Evolutionary conservation across 1,140 invertebrate genomes (phyloP).

Genomic region (Diachasmimorpha longicaudata): DNA sequence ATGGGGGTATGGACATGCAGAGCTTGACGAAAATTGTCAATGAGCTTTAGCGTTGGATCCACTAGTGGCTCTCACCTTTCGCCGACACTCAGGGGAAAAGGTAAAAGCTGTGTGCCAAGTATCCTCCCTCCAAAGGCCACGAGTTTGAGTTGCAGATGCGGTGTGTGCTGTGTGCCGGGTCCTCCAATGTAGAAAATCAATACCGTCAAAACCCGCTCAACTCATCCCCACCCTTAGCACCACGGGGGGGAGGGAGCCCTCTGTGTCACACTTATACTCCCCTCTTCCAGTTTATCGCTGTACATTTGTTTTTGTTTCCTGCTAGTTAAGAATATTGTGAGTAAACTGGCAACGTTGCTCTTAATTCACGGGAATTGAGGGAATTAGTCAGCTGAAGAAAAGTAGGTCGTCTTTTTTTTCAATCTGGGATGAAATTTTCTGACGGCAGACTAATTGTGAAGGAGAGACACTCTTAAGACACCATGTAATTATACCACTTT

Average conservation of each 20-base stretch:
- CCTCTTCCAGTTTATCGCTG: background rate
- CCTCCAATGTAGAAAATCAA: constrained; percentile 28
- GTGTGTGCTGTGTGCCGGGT: constrained; percentile 1
- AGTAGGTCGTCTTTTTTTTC: too few relatives aligned
- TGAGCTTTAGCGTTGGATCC: background rate
- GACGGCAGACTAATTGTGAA: too few relatives aligned
- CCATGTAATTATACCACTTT: too few relatives aligned
- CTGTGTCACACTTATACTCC: background rate
- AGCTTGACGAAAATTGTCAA: background rate
- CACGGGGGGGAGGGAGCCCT: background rate
- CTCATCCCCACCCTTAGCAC: constrained; percentile 5
- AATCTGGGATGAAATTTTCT: too few relatives aligned
- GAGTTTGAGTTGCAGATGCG: constrained; percentile 25
- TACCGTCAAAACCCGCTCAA: constrained; percentile 24
- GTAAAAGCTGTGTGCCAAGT: background rate
- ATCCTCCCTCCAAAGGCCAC: constrained; percentile 4
- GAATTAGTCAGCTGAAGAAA: too few relatives aligned
- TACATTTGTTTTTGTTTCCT: too few relatives aligned
- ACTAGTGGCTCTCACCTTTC: background rate
- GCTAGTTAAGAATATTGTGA: too few relatives aligned
- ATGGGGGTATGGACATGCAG: background rate
- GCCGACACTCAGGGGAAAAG: background rate
- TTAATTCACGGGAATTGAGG: too few relatives aligned
- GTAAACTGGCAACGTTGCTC: too few relatives aligned
- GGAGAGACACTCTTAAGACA: too few relatives aligned